Evolutionary conservation across 2,888 invertebrate species (phyloP).

Genomic region (Meteorus cinctellus): DNA sequence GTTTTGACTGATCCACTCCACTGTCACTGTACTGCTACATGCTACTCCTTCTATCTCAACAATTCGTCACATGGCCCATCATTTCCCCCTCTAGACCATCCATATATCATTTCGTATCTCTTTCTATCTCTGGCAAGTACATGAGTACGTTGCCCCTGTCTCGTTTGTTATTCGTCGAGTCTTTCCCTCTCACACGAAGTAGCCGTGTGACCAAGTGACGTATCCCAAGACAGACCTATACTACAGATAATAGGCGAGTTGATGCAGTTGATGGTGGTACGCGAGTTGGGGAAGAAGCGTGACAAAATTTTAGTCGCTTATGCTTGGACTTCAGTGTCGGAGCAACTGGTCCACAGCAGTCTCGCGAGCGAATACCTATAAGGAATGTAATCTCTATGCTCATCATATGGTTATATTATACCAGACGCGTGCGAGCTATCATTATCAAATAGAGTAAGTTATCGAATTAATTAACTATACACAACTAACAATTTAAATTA

Average conservation of each 20-base stretch:
- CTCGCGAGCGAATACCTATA: constrained; percentile 53
- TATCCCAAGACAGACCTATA: background rate
- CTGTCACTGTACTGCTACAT: too few relatives aligned
- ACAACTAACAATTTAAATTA: background rate
- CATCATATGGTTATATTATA: constrained; percentile 32
- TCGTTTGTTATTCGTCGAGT: background rate
- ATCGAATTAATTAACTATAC: background rate
- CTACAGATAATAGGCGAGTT: constrained; percentile 13
- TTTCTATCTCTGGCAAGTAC: background rate
- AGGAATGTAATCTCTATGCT: constrained; percentile 69
- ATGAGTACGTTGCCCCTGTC: background rate
- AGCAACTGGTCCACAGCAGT: constrained; percentile 69
- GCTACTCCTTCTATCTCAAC: background rate
- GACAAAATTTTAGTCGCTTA: constrained; percentile 35
- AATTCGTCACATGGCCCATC: background rate
- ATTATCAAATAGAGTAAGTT: constrained; percentile 28
- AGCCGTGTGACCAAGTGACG: background rate
- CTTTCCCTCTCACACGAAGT: background rate
- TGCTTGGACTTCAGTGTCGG: constrained; percentile 69
- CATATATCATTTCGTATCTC: background rate
- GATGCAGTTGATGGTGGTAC: constrained; percentile 46
- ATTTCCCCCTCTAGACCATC: background rate
- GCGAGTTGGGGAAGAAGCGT: constrained; percentile 38
- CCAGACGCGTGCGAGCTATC: constrained; percentile 1
- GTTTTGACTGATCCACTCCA: too few relatives aligned